phyloP scores from a whole-genome alignment of 2,888 invertebrate genomes.

The Prosapia bicincta region DNA sequence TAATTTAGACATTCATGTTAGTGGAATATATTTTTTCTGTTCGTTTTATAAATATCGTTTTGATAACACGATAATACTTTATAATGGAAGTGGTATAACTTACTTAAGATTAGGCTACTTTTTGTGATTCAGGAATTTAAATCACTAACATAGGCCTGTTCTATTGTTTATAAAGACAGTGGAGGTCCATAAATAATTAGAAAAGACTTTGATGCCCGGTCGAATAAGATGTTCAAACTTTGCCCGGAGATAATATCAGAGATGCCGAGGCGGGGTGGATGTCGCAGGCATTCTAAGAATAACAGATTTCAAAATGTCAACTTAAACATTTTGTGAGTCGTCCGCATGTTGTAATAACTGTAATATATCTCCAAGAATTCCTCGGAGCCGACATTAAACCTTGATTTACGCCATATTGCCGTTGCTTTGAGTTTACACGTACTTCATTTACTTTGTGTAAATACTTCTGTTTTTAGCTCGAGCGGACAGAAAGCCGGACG shows the following conservation, averaged over 20 bases:
- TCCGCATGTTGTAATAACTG: not conserved
- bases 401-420: not conserved
- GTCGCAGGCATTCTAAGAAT: not conserved
- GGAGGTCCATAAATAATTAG: too few species aligned
- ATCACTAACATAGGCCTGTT: too few species aligned
- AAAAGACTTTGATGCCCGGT: too few species aligned
- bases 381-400: not conserved
- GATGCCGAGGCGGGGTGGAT: not conserved
- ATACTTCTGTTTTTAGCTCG: not conserved
- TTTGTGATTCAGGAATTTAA: too few species aligned
- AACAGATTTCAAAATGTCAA: not conserved
- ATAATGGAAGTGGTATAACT: too few species aligned
- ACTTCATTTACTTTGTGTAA: not conserved
- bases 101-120: too few species aligned
- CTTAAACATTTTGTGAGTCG: not conserved
- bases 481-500: not conserved
- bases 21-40: too few species aligned
- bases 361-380: not conserved
- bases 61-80: too few species aligned
- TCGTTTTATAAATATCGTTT: too few species aligned
- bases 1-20: too few species aligned
- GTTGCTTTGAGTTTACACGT: not conserved
- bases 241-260: not conserved
- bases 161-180: too few species aligned
- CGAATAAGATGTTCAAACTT: not conserved